These are phyloP conservation scores for Cliona cf. orientalis DNA, from an alignment of 37 sponge, comb jelly and placozoan species.

Conservation along the genomic window DNA sequence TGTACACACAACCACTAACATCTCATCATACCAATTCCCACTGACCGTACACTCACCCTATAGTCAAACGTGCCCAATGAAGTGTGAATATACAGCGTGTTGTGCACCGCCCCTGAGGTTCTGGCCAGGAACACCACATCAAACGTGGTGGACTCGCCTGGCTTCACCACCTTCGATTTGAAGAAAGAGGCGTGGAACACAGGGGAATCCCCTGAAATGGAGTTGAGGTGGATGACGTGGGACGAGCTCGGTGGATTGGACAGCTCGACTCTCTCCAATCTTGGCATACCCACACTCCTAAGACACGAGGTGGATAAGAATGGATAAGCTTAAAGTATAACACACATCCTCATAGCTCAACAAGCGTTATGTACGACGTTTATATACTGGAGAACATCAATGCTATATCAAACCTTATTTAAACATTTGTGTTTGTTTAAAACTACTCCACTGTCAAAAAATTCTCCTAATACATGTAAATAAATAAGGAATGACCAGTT, in stretches of 20 bases:
- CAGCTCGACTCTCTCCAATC: slow-evolving; percentile 48
- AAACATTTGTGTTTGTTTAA: no score
- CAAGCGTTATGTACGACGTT: no score
- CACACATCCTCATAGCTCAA: no score
- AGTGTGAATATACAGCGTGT: slow-evolving; percentile 72
- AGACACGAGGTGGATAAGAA: neutral
- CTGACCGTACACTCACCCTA: slow-evolving; percentile 28
- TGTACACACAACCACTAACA: neutral
- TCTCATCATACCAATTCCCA: neutral
- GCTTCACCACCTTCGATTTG: slow-evolving; percentile 68
- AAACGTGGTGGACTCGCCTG: slow-evolving; percentile 69
- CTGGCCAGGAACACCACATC: slow-evolving; percentile 81
- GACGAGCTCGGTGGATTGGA: slow-evolving; percentile 55
- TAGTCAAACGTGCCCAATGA: slow-evolving; percentile 72
- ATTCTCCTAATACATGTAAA: no score
- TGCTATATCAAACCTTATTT: no score
- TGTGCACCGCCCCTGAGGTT: slow-evolving; percentile 42
- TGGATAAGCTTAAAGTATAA: no score
- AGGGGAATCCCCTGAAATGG: slow-evolving; percentile 81
- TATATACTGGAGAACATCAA: no score
- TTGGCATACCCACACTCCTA: slow-evolving; percentile 79
- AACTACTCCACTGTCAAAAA: no score
- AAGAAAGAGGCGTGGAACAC: slow-evolving; percentile 86
- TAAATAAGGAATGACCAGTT: no score
- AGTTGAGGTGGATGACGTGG: slow-evolving; percentile 75